Conservation (phyloP, 92 coral and sea anemone species). For the Montipora capitata region DNA sequence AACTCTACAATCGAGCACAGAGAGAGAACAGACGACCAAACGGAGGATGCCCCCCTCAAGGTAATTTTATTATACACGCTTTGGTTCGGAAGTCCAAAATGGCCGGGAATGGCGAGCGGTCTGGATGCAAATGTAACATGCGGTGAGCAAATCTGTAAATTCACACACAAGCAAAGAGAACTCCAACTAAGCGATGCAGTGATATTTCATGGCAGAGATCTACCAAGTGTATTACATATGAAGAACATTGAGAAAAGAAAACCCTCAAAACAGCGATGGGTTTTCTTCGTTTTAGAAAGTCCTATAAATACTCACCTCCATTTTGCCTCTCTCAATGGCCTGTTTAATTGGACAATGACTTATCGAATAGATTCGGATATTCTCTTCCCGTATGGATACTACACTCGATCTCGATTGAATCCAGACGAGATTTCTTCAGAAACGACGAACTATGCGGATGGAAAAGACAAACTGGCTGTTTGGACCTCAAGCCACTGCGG, state of each 20-base stretch:
- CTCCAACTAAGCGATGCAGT: slow-evolving; percentile 84
- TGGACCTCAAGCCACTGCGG: slow-evolving; percentile 93
- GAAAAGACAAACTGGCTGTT: slow-evolving; percentile 85
- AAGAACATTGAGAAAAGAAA: slow-evolving; percentile 46
- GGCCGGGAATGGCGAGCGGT: slow-evolving; percentile 79
- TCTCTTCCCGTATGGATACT: slow-evolving; percentile 85
- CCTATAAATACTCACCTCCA: slow-evolving; percentile 78
- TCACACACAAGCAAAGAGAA: slow-evolving; percentile 81
- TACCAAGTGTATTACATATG: slow-evolving; percentile 74
- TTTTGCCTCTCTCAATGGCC: slow-evolving; percentile 61
- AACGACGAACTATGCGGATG: slow-evolving; percentile 66
- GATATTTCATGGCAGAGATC: slow-evolving; percentile 90
- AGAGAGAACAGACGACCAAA: too few relatives aligned
- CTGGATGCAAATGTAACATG: slow-evolving; percentile 82
- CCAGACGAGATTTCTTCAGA: slow-evolving; percentile 37
- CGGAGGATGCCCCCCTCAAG: slow-evolving; percentile 28
- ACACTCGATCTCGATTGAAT: slow-evolving; percentile 58
- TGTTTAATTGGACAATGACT: slow-evolving; percentile 97
- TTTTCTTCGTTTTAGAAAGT: slow-evolving; percentile 88
- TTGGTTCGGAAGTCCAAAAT: slow-evolving; percentile 81
- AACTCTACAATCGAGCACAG: too few relatives aligned
- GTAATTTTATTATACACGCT: slow-evolving; percentile 85
- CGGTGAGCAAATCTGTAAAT: slow-evolving; percentile 65
- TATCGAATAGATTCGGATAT: slow-evolving; percentile 94
- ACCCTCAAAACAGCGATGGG: slow-evolving; percentile 84